A percentile compares a stretch with the other conserved stretches of the same genome.
These are phyloP conservation scores for Grus americana DNA, from an alignment of 2,113 vertebrate species.

Conservation along the genomic window DNA sequence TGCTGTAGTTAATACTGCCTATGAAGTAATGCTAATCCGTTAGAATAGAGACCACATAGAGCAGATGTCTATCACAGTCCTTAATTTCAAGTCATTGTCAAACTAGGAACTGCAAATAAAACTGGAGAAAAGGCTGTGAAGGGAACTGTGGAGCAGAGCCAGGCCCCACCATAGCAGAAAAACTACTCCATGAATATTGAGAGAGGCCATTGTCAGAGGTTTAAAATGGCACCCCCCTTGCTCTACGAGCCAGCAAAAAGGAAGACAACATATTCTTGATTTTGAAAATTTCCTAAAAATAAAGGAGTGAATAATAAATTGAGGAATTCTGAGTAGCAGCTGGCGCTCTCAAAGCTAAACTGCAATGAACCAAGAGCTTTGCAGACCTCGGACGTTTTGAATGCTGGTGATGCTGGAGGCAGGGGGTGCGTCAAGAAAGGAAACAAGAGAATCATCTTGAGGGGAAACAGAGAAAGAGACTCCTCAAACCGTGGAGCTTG, in stretches of 20 bases:
- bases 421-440: not conserved
- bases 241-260: not conserved
- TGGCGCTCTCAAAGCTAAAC: not conserved
- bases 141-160: not conserved
- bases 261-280: rapidly evolving
- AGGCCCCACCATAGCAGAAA: not conserved
- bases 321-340: not conserved
- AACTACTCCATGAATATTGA: rapidly evolving
- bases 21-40: not conserved
- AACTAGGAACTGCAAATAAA: not conserved
- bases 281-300: not conserved
- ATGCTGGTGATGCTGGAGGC: not conserved
- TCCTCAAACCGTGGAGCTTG: not conserved
- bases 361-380: not conserved
- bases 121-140: not conserved
- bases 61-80: not conserved
- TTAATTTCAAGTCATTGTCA: not conserved
- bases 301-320: not conserved
- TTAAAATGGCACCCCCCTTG: not conserved
- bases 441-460: not conserved
- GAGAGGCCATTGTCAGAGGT: not conserved
- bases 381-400: not conserved
- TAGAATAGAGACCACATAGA: not conserved
- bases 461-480: not conserved
- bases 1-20: not conserved